These are phyloP conservation scores for Argynnis bischoffii DNA, from an alignment of 2,888 invertebrate genomes.

Conservation along the genomic window DNA sequence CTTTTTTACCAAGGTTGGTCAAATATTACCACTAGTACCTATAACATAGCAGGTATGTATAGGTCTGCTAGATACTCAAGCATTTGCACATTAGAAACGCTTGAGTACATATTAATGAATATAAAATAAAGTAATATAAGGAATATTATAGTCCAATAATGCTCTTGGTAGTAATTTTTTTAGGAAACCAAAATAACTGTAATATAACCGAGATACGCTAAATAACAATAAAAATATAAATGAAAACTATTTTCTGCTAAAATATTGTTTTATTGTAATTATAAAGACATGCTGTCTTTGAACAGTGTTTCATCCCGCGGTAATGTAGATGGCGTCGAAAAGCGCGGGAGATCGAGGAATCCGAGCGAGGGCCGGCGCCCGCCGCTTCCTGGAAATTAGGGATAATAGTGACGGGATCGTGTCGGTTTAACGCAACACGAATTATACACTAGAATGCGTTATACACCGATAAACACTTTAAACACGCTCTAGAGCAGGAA, in stretches of 20 bases:
- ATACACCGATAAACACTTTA: no score
- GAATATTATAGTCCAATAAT: no score
- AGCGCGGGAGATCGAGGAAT: constrained; percentile 67
- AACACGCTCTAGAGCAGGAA: no score
- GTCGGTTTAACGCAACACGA: constrained; percentile 5
- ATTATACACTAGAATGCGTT: no score
- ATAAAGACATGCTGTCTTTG: background rate
- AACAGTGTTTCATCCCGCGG: constrained; percentile 2
- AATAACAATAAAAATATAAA: background rate
- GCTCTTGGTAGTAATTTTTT: background rate
- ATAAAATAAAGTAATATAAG: no score
- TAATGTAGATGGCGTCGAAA: constrained; percentile 43
- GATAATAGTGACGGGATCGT: constrained; percentile 58
- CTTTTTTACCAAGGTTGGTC: no score
- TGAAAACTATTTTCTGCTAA: background rate
- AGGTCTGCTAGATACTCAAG: no score
- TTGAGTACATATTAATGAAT: no score
- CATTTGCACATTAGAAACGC: no score
- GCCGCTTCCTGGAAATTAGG: constrained; percentile 79
- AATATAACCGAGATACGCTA: background rate
- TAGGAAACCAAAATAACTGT: background rate
- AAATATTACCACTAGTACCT: no score
- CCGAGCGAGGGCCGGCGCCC: constrained; percentile 75
- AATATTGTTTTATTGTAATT: background rate
- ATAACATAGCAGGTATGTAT: no score